Base-by-base conservation (phyloP, 2,888 invertebrate species). In the Hoplodrina ambigua region DNA sequence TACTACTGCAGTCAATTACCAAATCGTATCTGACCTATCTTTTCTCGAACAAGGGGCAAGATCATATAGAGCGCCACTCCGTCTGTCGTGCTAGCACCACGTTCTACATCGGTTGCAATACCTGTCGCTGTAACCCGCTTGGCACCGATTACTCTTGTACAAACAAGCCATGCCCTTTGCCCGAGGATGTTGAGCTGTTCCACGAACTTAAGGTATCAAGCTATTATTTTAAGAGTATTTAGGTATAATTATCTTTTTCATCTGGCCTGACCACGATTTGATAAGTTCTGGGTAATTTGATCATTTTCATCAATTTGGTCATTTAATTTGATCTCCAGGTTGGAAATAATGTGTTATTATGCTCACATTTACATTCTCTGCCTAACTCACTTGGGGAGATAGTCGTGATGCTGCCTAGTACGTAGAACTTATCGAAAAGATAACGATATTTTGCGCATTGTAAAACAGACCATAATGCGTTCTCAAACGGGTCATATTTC, bases 91-190 rank as follows among this genome's bases (percentile, higher is more conserved):
- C 96, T 0, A 86, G 89, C 0, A 88, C 83, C 8, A 90, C 85
- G 0, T 96, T 96, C 82, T 89, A 93, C 81, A 87, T 94, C n/a
- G 90, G 92, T 54, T 96, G 96, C 75, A 96, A 96, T 84, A 90
- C 90, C 0, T 96, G 96, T 65, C 88, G 84, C 4, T 96, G 96
- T 76, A 95, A 94, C 72, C 57, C 78, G 0, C 88, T 91, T 17
- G 96, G 96, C 0, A 91, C 93, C 0, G 92, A 94, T 75, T 94
- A 91, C 78, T 81, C 89, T 7, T 96, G 96, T 81, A 95, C 96
- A 46, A 94, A 96, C 79, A 96, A 96, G 53, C 91, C 91, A 0
- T 96, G 96, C 68, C 91, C 94, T 0, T 73, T 94, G 59, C 93
- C 94, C 0, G 88, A 89, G 13, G 95, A 94, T 46, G 96, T 96